Conservation (phyloP, 2,888 invertebrate genomes). For the Neoaliturus tenellus region DNA sequence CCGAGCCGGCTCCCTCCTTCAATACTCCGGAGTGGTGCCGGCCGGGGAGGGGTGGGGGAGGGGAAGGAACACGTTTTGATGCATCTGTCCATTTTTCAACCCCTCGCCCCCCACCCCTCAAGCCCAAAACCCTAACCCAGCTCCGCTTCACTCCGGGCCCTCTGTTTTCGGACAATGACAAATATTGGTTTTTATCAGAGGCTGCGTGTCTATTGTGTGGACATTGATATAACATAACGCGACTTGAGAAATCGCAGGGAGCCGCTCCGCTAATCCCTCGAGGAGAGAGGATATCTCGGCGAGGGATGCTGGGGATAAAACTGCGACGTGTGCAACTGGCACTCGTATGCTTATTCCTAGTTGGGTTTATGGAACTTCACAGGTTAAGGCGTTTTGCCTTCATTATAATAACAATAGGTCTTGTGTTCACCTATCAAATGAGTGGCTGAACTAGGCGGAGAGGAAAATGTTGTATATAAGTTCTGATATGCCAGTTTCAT, state of each 20-base stretch:
- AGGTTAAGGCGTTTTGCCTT: too few species aligned
- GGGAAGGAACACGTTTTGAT: constrained; percentile 59
- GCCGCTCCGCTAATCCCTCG: constrained; percentile 1
- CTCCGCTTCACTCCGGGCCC: constrained; percentile 38
- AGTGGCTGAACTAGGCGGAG: too few species aligned
- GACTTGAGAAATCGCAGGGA: constrained; percentile 42
- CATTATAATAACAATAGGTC: too few species aligned
- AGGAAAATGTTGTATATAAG: too few species aligned
- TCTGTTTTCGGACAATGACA: constrained; percentile 62
- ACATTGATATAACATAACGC: constrained; percentile 48
- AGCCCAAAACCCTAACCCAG: constrained; percentile 5
- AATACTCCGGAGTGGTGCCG: constrained; percentile 51
- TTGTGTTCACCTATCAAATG: too few species aligned
- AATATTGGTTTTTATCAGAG: constrained; percentile 61
- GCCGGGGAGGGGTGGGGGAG: constrained; percentile 42
- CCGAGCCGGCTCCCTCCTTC: constrained; percentile 53
- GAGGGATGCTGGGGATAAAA: background rate
- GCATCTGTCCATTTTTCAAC: constrained; percentile 61
- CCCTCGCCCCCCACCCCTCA: constrained; percentile 21
- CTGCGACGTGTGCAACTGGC: background rate
- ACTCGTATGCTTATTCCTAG: too few species aligned
- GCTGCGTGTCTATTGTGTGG: constrained; percentile 47
- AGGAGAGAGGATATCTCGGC: background rate
- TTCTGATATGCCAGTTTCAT: too few species aligned
- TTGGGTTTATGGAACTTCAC: too few species aligned